Base-by-base conservation (phyloP, 2,113 vertebrate species). In the Aplodontia rufa region DNA sequence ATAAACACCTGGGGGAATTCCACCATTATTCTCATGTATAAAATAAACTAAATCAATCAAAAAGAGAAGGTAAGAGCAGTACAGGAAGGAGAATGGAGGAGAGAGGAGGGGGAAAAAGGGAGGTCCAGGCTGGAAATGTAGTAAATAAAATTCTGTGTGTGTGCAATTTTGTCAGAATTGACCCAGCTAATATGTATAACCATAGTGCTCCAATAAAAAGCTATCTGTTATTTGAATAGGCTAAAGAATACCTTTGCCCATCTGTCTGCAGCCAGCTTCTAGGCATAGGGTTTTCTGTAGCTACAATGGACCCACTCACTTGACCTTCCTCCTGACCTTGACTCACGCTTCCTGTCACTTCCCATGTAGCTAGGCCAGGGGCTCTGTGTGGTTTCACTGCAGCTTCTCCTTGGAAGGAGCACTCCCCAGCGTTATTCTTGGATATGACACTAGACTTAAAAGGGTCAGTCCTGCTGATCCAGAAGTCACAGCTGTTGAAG, bases 321-420 rank as follows among this genome's bases (percentile, higher is more conserved):
- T 5, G 14, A 11, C 11, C 26, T 62, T 30, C 8, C 30, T 10
- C 60, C 28, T 28, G 30, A 20, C 72, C 60, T 40, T 12, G 4
- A 3, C 22, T 58, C 22, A 58, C 3, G 22, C 22, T 53, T 58
- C 8, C 55, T 24, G 58, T 60, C 12, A 3, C 16, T 72, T 86
- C 87, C 1, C 6, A 0, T 1, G 4, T 30, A 10, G 45, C 11
- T n/a, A 5, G 51, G 45, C 69, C 6, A 3, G n/a, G 37, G 26
- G 0, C 1, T 47, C 53, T 49, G 40, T 16, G 20, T 74, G 47
- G 68, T 47, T 58, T 85, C 55, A 35, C 49, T 87, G 22, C 10
- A 17, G 1, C 42, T 76, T 83, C 20, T 82, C 68, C 76, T 20
- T 58, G 28, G 51, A 42, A 22, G n/a, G 69, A 76, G 71, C n/a